Evolutionary conservation across 2,797 vertebrate species (phyloP).

Genomic region (Lophius americanus): DNA sequence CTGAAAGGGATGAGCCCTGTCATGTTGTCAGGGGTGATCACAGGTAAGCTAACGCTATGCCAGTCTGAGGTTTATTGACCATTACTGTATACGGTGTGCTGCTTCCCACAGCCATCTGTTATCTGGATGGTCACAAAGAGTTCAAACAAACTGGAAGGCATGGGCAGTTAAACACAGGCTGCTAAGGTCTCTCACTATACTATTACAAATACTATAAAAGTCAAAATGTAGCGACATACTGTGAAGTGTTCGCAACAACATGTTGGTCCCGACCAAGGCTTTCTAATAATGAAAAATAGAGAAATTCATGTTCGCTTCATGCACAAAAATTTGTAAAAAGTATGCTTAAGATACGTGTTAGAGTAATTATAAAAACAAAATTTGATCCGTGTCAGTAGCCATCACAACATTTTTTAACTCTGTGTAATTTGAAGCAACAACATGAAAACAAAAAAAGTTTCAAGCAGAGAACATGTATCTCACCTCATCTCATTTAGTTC

Average conservation of each 20-base stretch:
- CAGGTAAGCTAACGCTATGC: slow-evolving; percentile 30
- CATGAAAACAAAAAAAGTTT: neutral
- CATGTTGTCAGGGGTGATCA: slow-evolving; percentile 40
- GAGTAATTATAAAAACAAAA: neutral
- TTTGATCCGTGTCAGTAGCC: neutral
- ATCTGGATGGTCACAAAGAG: neutral
- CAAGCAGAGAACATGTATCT: neutral
- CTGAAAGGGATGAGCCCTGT: slow-evolving; percentile 32
- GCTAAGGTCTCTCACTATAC: too few species aligned
- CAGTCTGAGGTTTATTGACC: slow-evolving; percentile 40
- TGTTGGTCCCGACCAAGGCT: neutral
- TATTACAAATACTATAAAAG: neutral
- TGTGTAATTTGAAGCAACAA: neutral
- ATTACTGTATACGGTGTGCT: slow-evolving; percentile 2
- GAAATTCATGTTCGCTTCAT: neutral
- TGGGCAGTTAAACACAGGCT: neutral
- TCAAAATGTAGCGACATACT: neutral
- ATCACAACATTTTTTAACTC: neutral
- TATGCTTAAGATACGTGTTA: too few species aligned
- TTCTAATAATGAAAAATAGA: neutral
- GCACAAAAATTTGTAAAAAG: neutral
- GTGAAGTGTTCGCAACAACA: neutral
- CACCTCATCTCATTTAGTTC: neutral
- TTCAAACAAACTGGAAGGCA: neutral
- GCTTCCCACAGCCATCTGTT: slow-evolving; percentile 20